phyloP scores from a whole-genome alignment of 2,888 invertebrate genomes.

The Hyalella azteca region DNA sequence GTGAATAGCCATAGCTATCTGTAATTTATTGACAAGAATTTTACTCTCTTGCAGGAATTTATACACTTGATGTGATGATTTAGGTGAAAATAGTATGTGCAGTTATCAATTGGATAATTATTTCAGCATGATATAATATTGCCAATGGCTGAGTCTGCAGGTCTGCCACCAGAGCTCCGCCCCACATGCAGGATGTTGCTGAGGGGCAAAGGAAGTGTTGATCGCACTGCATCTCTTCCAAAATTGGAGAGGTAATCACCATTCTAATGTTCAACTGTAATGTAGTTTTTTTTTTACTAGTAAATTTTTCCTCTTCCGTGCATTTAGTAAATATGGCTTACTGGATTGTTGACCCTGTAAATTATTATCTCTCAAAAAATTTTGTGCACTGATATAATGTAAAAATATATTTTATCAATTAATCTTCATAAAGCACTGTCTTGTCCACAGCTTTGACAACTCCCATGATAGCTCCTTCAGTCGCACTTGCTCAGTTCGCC shows the following conservation, averaged over 20 bases:
- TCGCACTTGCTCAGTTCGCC: slow-evolving; percentile 85
- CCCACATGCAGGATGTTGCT: slow-evolving; percentile 33
- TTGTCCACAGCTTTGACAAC: neutral
- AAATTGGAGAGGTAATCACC: slow-evolving; percentile 35
- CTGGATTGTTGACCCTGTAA: no score
- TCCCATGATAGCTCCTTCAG: slow-evolving; percentile 66
- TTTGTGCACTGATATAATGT: neutral
- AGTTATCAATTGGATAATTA: no score
- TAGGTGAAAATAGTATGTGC: no score
- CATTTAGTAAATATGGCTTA: no score
- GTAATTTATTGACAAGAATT: no score
- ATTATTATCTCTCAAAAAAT: neutral
- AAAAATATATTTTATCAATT: neutral
- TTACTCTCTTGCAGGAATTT: no score
- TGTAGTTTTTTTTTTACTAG: no score
- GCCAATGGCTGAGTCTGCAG: neutral
- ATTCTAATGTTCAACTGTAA: no score
- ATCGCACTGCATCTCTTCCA: slow-evolving; percentile 54
- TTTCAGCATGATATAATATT: no score
- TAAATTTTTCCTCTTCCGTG: neutral
- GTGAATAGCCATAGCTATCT: no score
- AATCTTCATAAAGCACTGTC: neutral
- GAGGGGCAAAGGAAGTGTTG: slow-evolving; percentile 53
- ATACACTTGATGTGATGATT: no score
- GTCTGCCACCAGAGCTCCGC: neutral